Percentiles rank a stretch among this genome's conserved stretches.
Conservation (phyloP, 1,140 invertebrate genomes). For the Rhysida immarginata region DNA sequence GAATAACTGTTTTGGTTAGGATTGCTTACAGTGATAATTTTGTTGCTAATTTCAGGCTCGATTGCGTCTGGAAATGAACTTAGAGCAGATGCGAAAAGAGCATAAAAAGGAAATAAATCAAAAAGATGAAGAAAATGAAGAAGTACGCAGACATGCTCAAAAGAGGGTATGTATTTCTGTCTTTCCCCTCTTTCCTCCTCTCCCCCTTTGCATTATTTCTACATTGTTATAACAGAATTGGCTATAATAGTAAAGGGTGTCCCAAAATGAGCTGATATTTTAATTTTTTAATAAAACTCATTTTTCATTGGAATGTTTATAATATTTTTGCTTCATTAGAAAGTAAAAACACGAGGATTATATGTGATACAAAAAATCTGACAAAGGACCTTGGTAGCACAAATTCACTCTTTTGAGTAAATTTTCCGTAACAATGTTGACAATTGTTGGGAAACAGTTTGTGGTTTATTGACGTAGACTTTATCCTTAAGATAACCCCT, state of each 20-base stretch:
- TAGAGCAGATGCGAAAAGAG: conserved; percentile 80
- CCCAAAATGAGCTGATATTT: too few relatives aligned
- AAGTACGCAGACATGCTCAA: conserved; percentile 64
- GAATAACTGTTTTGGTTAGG: not conserved
- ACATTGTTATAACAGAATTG: not conserved
- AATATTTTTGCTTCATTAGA: too few relatives aligned
- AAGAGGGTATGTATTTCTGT: conserved; percentile 52
- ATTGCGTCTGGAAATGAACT: conserved; percentile 73
- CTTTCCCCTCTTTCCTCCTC: not conserved
- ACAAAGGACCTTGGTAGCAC: too few relatives aligned
- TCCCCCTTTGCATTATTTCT: not conserved
- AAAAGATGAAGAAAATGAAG: conserved; percentile 82
- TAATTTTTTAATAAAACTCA: too few relatives aligned
- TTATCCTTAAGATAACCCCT: too few relatives aligned
- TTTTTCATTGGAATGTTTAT: too few relatives aligned
- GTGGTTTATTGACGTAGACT: too few relatives aligned
- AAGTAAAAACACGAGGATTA: too few relatives aligned
- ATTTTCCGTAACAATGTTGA: too few relatives aligned
- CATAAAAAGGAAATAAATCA: conserved; percentile 70
- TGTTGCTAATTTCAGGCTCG: conserved; percentile 43
- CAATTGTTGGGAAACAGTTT: not conserved
- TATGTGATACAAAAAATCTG: too few relatives aligned
- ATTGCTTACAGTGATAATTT: not conserved
- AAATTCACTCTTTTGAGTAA: too few relatives aligned
- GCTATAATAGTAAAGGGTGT: too few relatives aligned